phyloP scores from a whole-genome alignment of 2,797 vertebrate genomes.

The Fistularia tabacaria region DNA sequence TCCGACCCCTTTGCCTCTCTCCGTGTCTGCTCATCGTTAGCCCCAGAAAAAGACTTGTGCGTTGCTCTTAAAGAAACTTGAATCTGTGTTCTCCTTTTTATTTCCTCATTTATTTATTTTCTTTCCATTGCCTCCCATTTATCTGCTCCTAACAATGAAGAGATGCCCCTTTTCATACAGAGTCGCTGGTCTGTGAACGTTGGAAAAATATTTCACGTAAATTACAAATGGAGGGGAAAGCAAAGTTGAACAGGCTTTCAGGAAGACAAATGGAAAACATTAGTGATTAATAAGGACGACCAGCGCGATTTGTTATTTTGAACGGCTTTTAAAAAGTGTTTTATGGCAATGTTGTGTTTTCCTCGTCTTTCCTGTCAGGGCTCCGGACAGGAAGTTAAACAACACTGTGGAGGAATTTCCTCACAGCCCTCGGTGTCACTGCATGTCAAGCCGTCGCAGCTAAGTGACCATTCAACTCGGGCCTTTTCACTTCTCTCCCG shows the following conservation, averaged over 20 bases:
- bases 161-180: slow-evolving; percentile 34
- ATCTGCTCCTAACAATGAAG: slow-evolving; percentile 37
- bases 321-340: too few species aligned
- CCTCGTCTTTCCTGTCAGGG: too few species aligned
- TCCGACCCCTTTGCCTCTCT: slow-evolving; percentile 16
- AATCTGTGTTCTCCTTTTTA: slow-evolving; percentile 18
- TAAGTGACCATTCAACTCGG: too few species aligned
- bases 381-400: too few species aligned
- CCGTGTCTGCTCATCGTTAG: slow-evolving; percentile 29
- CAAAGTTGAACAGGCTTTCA: background rate
- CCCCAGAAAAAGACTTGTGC: slow-evolving; percentile 44
- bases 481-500: too few species aligned
- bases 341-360: too few species aligned
- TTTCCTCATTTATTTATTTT: slow-evolving; percentile 2
- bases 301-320: too few species aligned
- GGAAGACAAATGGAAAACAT: too few species aligned
- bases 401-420: too few species aligned
- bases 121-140: slow-evolving; percentile 4
- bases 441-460: too few species aligned
- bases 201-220: slow-evolving; percentile 5
- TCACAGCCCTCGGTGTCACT: too few species aligned
- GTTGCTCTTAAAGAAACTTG: slow-evolving; percentile 48
- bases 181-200: slow-evolving; percentile 39
- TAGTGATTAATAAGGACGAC: too few species aligned
- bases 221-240: background rate